Percentiles rank a stretch among this genome's conserved stretches.
These are phyloP conservation scores for Cloeon dipterum DNA, from an alignment of 2,888 invertebrate species.

Conservation along the genomic window DNA sequence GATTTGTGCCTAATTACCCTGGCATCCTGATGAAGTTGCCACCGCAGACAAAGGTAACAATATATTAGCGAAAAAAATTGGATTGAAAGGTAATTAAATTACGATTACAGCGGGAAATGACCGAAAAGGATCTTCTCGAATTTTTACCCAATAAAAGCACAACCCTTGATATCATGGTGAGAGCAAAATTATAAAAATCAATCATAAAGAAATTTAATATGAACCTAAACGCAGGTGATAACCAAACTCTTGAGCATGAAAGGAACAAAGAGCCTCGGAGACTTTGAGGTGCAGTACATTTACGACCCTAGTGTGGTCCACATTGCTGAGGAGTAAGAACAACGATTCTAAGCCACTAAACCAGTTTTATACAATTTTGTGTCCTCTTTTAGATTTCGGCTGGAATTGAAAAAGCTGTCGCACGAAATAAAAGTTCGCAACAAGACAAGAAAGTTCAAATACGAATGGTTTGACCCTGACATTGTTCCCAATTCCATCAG, in stretches of 20 bases:
- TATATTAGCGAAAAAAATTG: neutral
- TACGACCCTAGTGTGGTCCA: constrained; percentile 15
- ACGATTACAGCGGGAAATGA: constrained; percentile 11
- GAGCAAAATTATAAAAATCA: too few relatives aligned
- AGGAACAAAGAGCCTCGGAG: constrained; percentile 18
- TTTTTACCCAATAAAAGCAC: constrained; percentile 16
- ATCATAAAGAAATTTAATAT: constrained; percentile 7
- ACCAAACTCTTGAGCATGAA: constrained; percentile 18
- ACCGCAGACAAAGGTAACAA: constrained; percentile 13
- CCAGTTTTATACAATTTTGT: neutral
- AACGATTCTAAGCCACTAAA: too few relatives aligned
- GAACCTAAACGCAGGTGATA: constrained; percentile 12
- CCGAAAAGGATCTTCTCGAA: constrained; percentile 15
- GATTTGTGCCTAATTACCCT: constrained; percentile 14
- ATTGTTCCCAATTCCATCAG: constrained; percentile 21
- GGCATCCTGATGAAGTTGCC: constrained; percentile 11
- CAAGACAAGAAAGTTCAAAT: constrained; percentile 14
- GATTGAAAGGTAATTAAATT: too few relatives aligned
- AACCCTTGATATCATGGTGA: constrained; percentile 17
- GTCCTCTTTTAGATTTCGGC: constrained; percentile 13
- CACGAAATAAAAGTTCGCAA: constrained; percentile 16
- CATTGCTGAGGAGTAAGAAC: constrained; percentile 15
- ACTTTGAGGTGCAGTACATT: constrained; percentile 20
- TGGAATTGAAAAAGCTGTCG: constrained; percentile 15
- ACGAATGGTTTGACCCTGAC: constrained; percentile 18